Conservation (phyloP, 1,140 invertebrate genomes). For the Apis cerana region DNA sequence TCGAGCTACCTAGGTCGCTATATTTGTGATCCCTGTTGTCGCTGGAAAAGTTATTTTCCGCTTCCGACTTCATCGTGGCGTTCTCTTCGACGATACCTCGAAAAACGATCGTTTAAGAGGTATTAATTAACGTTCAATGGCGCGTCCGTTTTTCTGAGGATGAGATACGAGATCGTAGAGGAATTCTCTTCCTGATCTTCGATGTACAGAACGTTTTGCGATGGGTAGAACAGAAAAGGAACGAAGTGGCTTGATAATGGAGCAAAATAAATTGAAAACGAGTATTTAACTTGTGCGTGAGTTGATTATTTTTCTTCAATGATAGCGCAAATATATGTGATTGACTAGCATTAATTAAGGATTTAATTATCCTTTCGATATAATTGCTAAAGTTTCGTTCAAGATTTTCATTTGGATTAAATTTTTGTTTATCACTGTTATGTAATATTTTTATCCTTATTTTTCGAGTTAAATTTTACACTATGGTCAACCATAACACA, state of each 20-base stretch:
- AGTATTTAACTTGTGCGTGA: no score
- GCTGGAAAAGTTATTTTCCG: slow-evolving; percentile 25
- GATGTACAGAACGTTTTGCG: background rate
- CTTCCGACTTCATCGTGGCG: background rate
- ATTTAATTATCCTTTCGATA: background rate
- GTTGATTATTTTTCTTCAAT: background rate
- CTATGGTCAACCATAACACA: no score
- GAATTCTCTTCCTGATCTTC: background rate
- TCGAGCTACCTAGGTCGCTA: slow-evolving; percentile 10
- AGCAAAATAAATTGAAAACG: background rate
- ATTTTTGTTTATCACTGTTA: no score
- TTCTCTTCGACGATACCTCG: no score
- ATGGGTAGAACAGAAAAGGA: background rate
- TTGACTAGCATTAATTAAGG: background rate
- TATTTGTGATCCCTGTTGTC: slow-evolving; percentile 22
- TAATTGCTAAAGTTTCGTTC: no score
- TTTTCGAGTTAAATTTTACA: no score
- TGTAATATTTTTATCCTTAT: no score
- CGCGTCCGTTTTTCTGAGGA: background rate
- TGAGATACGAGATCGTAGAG: background rate
- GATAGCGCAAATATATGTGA: background rate
- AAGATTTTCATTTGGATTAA: no score
- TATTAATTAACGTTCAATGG: slow-evolving; percentile 11
- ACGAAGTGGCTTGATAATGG: background rate
- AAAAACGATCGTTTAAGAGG: background rate